Base-by-base conservation (phyloP, 1,140 invertebrate genomes). In the Bombus superbus region DNA sequence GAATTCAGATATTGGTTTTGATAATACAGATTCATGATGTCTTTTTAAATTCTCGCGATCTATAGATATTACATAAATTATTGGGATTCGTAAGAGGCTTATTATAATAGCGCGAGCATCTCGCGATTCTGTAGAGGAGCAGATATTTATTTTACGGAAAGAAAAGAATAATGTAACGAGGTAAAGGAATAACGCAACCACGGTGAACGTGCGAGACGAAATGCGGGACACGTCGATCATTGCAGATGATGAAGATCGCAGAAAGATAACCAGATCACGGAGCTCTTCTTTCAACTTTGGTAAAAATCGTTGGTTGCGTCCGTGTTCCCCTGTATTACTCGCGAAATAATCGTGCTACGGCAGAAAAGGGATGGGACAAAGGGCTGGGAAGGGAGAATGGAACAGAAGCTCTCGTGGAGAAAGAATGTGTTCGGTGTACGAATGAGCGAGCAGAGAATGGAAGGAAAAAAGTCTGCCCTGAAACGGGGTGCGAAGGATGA, bases 211-310 rank as follows among this genome's bases (percentile, higher is more conserved):
- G 73, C 53, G 53, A 44, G 59, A 75, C 76, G 83, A 85, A 80
- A 85, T 66, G 44, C 68, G 68, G 53, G 22, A 68, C 77, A 85
- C 83, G 83, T 85, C 83, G 83, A 80, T 71, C n/a, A 18, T 18
- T 68, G 53, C 53, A 6, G 68, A 35, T 53, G 83, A 84, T 85
- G 68, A 85, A 85, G 83, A 85, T 85, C 83, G 83, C 77, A 80
- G 38, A 66, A 73, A 71, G 83, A 85, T 85, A 85, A 85, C 77
- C 83, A 85, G 83, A 85, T 85, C 83, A 78, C 74, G 83, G 76
- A 73, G 83, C 83, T 85, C 76, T 64, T 85, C 68, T 73, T 85
- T 80, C 83, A 64, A 57, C 22, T 80, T 62, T 69, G 59, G 28
- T 38, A 74, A 74, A 73, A 85, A 32, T 85, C 71, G 69, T 74